Base-by-base conservation (phyloP, 1,140 invertebrate species). In the Whitmania pigra region DNA sequence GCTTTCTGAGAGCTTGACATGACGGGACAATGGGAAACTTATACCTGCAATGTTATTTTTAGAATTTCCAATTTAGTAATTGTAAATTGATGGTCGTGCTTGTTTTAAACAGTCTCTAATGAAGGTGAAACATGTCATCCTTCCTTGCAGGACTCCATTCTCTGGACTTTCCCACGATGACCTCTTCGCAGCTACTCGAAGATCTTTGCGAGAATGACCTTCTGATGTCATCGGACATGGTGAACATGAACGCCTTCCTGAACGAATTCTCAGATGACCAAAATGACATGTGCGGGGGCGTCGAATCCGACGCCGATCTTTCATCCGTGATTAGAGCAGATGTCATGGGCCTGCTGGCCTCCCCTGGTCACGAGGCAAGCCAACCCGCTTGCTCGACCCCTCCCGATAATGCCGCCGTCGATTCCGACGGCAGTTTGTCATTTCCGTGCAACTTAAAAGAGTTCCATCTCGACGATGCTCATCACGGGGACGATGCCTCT, bases 221-320 rank as follows among this genome's bases (percentile, higher is more conserved):
- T 75, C 72, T 67, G 73, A 72, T 60, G 73, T 76, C 69, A 76
- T 80, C 74, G 75, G 79, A 80, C 36, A 79, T 78, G 69, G 80
- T 79, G 67, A 80, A 82, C 70, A 78, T 73, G 69, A 71, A 71
- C 20, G 53, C 67, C 55, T 69, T 73, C 17, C 67, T 73, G 20
- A 53, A 67, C 11, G 72, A 73, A 20, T 60, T 73, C 43, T 49
- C 43, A 0, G 43, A 49, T 13, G 43, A 49, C 11, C 43, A 49
- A 27, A 57, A 36, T 18, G 53, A 53, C 20, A 68, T 36, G 67
- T 25, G 54, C 53, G 29, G 55, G 6, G 20, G 13, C 53, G 18
- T 31, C 67, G n/a, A 53, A 40, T 20, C 25, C 49, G 31, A 60
- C 43, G 31, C 20, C 40, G 25, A 69, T n/a, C 31, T 31, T n/a